These are phyloP conservation scores for Sebastes vulpes DNA, from an alignment of 2,797 vertebrate species.

Conservation along the genomic window DNA sequence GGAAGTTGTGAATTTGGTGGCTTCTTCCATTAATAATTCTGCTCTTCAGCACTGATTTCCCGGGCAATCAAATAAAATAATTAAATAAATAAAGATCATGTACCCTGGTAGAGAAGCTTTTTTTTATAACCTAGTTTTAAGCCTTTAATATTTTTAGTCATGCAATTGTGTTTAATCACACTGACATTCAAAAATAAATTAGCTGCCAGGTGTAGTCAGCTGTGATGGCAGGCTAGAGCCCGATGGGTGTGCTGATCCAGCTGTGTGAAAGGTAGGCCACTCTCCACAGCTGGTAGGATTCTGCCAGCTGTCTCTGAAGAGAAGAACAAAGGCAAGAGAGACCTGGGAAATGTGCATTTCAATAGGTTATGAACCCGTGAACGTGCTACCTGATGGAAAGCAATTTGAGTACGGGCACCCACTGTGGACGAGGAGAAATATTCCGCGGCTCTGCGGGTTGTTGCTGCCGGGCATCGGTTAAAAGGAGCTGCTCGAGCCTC, in stretches of 20 bases:
- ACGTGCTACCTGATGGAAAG: constrained; percentile 4
- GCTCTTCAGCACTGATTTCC: neutral
- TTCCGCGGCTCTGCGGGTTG: constrained; percentile 24
- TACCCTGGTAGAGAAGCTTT: neutral
- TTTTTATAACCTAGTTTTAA: neutral
- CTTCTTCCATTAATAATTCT: neutral
- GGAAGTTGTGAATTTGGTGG: neutral
- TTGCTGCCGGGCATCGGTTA: constrained; percentile 48
- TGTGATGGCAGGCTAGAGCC: too few species aligned
- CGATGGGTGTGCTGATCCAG: neutral
- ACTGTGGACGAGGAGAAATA: constrained; percentile 19
- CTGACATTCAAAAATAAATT: neutral
- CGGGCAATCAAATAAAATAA: neutral
- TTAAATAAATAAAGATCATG: neutral
- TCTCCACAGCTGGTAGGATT: neutral
- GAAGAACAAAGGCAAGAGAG: constrained; percentile 24
- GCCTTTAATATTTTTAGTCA: neutral
- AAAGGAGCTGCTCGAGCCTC: constrained; percentile 16
- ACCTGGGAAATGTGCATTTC: constrained; percentile 16
- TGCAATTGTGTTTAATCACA: neutral
- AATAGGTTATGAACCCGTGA: constrained; percentile 22
- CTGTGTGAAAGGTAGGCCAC: neutral
- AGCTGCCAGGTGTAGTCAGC: neutral
- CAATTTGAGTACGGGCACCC: neutral
- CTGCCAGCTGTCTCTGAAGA: neutral